phyloP scores from a whole-genome alignment of 2,113 vertebrate species.

The Lethenteron reissneri region DNA sequence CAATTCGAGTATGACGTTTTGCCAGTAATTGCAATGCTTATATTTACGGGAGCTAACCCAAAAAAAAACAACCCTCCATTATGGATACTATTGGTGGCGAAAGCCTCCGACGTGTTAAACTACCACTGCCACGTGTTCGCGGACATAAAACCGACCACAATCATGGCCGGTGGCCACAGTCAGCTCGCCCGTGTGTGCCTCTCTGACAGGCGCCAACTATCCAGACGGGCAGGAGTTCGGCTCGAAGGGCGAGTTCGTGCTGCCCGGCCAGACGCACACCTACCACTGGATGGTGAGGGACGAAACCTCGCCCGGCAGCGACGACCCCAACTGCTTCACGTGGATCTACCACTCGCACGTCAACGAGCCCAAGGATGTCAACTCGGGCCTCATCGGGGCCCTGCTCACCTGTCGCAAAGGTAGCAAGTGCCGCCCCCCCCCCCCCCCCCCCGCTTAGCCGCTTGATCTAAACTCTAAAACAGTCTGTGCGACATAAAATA shows the following conservation, averaged over 20 bases:
- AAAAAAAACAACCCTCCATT: too few relatives aligned
- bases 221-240: conserved; percentile 43
- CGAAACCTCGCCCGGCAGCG: conserved; percentile 43
- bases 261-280: conserved; percentile 47
- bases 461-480: too few relatives aligned
- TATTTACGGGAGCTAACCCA: too few relatives aligned
- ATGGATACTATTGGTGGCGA: too few relatives aligned
- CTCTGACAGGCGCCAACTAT: conserved; percentile 53
- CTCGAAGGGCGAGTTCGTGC: conserved; percentile 47
- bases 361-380: conserved; percentile 51
- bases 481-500: too few relatives aligned
- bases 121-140: too few relatives aligned
- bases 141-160: too few relatives aligned
- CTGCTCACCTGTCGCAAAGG: conserved; percentile 83
- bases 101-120: too few relatives aligned
- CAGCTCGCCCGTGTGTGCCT: not conserved
- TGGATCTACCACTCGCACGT: conserved; percentile 92
- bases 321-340: conserved; percentile 67
- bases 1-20: too few relatives aligned
- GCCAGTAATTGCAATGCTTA: too few relatives aligned
- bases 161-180: too few relatives aligned
- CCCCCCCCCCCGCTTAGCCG: too few relatives aligned
- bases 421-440: conserved; percentile 16
- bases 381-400: conserved; percentile 60
- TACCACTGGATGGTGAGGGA: conserved; percentile 65